These are phyloP conservation scores for Helleia helle DNA, from an alignment of 2,888 invertebrate genomes.

Conservation along the genomic window DNA sequence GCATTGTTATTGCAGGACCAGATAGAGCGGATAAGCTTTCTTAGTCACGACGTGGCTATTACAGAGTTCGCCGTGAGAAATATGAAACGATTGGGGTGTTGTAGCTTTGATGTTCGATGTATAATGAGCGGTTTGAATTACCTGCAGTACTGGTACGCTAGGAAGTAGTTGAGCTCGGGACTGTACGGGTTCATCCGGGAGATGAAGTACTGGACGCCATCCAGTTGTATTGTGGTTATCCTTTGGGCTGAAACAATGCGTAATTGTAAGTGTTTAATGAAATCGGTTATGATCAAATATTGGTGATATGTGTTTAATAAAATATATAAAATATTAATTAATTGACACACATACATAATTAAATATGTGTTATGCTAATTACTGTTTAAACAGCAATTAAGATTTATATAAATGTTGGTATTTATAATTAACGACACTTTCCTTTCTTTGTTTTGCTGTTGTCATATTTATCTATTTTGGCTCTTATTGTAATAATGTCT, in stretches of 20 bases:
- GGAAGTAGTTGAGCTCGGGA: conserved; percentile 88
- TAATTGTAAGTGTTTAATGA: background rate
- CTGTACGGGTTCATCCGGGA: conserved; percentile 91
- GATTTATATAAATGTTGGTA: too few relatives aligned
- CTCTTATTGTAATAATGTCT: too few relatives aligned
- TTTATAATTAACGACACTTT: too few relatives aligned
- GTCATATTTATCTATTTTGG: too few relatives aligned
- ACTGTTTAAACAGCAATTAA: too few relatives aligned
- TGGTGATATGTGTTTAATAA: too few relatives aligned
- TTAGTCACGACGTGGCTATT: conserved; percentile 54
- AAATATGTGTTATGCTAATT: too few relatives aligned
- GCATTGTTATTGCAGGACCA: conserved; percentile 43
- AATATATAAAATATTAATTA: too few relatives aligned
- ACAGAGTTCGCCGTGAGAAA: conserved; percentile 35
- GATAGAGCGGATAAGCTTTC: conserved; percentile 53
- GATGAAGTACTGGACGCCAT: conserved; percentile 89
- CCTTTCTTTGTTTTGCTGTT: too few relatives aligned
- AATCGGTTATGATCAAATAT: too few relatives aligned
- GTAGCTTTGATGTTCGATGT: background rate
- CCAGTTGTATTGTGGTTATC: conserved; percentile 89
- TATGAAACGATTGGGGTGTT: conserved; percentile 26
- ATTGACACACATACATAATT: too few relatives aligned
- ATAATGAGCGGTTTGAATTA: conserved; percentile 29
- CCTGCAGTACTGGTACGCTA: conserved; percentile 90
- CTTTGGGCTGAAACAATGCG: conserved; percentile 80